phyloP scores from a whole-genome alignment of 1,140 invertebrate species.

The Proctacanthus coquilletti region DNA sequence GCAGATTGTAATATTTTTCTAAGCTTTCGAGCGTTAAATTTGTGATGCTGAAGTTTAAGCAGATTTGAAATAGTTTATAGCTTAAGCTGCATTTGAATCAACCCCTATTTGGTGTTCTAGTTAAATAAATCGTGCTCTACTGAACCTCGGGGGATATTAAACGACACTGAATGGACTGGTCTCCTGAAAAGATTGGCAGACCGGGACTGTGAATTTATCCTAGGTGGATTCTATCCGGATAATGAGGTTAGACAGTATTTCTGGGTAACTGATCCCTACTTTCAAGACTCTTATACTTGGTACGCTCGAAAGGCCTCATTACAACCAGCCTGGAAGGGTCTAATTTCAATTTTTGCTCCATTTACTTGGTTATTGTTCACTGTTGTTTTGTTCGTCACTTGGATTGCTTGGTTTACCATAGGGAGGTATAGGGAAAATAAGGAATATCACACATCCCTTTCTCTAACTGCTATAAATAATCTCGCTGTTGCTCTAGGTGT shows the following conservation, averaged over 20 bases:
- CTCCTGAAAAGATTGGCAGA: constrained; percentile 26
- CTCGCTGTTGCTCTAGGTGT: constrained; percentile 30
- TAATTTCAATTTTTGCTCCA: constrained; percentile 30
- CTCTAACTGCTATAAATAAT: constrained; percentile 31
- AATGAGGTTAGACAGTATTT: constrained; percentile 36
- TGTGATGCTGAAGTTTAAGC: neutral
- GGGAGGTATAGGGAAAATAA: constrained; percentile 30
- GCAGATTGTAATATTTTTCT: too few relatives aligned
- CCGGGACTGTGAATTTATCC: constrained; percentile 31
- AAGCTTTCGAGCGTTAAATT: too few relatives aligned
- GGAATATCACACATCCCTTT: constrained; percentile 21
- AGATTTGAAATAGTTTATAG: neutral
- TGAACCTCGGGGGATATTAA: constrained; percentile 35
- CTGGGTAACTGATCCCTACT: constrained; percentile 32
- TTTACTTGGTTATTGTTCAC: constrained; percentile 30
- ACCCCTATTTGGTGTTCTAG: constrained; percentile 5
- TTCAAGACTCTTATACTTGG: constrained; percentile 36
- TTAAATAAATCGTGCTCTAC: constrained; percentile 31
- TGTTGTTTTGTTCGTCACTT: constrained; percentile 27
- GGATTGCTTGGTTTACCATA: constrained; percentile 30
- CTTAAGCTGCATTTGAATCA: neutral
- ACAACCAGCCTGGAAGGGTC: constrained; percentile 30
- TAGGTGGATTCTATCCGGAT: constrained; percentile 38
- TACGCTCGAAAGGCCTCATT: constrained; percentile 30
- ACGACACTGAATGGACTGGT: constrained; percentile 28